Evolutionary conservation across 2,797 vertebrate species (phyloP), one percentile per base, ranked within the genome.

Genomic region (Sardinella longiceps): DNA sequence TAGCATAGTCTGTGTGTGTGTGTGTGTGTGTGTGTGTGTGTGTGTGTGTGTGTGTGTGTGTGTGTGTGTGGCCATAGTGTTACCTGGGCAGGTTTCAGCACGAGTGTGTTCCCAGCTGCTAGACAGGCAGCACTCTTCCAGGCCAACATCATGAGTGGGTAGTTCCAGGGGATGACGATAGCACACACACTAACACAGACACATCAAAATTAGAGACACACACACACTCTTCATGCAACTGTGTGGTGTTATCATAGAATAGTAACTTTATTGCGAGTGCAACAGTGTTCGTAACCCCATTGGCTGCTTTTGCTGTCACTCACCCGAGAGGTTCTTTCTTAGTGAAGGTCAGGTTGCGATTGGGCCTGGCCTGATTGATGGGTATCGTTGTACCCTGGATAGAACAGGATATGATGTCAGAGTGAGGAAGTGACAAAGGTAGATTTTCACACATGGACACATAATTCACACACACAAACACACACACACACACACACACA

Each of bases 151-250:
- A 99, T 99, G 51, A 99, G 95, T 0, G 98, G 98, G 85, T 99
- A 99, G 89, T 99, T 99, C 98, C 98, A 99, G 0, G 98, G 98
- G 82, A 99, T 98, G 85, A 99, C 91, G 15, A 99, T 99, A 84
- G 97, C 98, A 85, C 98, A 99, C 84, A 98, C 97, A 0, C 98
- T 99, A 87, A 25, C n/a, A 87, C 48, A 81, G 86, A 80, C 3
- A 88, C 1, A n/a, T 5, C 5, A 6, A 87, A 3, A 84, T 48
- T 84, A 74, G 83, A 30, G 84, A 12, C n/a, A 58, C 18, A 10
- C 56, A 60, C 9, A n/a, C n/a, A n/a, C n/a, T n/a, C n/a, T n/a
- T n/a, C n/a, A n/a, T n/a, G n/a, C n/a, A n/a, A n/a, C n/a, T n/a
- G n/a, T n/a, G n/a, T n/a, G n/a, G n/a, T n/a, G n/a, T n/a, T n/a